Evolutionary conservation across 2,888 invertebrate species (phyloP), one percentile per base, ranked within the genome.

Genomic region (Sturmia bella): DNA sequence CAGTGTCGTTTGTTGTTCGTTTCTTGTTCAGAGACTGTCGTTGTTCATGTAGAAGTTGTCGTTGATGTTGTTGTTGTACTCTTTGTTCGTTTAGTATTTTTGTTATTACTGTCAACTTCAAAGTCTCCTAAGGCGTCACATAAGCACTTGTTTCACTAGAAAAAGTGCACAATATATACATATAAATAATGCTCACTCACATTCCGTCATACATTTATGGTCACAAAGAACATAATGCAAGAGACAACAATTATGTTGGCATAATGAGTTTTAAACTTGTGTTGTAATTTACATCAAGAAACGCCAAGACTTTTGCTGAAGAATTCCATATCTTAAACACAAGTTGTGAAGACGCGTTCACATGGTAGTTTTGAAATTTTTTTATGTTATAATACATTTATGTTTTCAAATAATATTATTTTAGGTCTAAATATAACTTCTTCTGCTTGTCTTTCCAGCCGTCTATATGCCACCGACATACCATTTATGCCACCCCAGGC

Each of bases 91-190:
- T 6, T 48, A 68, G 72, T 77, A 43, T 73, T 81, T 56, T 76
- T 78, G 41, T 78, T 70, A 78, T 82, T 82, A 82, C 74, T 78
- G 82, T 78, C 82, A 74, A 75, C 70, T 78, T 74, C 59, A 64
- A 66, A 64, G 69, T 48, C 66, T 82, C 78, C 82, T 69, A 70
- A 74, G 81, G 77, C 81, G 77, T 37, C 63, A 48, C 48, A 68
- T 66, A 79, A 68, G 68, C 21, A 68, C 79, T 64, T 6, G n/a
- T 41, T 39, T 39, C 21, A 41, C 66, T 39, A n/a, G n/a, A 48
- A 63, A 27, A 48, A 56, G 11, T 45, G 43, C 39, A 48, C 37
- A 69, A 48, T n/a, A n/a, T n/a, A n/a, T n/a, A 57, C 12, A n/a
- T 13, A 12, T 45, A 64, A 50, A n/a, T 7, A 45, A 52, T 24